Evolutionary conservation across 2,797 vertebrate genomes (phyloP).

Genomic region (Poeciliopsis paucimaculata): DNA sequence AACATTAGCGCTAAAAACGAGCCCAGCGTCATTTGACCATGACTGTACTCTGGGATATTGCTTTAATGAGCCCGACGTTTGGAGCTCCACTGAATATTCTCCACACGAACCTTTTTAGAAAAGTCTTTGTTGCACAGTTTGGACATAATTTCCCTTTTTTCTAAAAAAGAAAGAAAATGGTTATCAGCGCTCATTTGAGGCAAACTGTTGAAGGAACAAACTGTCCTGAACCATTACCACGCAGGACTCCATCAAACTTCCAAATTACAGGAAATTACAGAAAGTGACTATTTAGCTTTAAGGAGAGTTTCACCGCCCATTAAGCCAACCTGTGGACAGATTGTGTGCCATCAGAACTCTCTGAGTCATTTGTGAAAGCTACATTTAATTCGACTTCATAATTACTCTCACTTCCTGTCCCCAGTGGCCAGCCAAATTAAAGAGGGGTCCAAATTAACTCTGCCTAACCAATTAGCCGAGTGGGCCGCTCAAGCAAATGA

Average conservation of each 20-base stretch:
- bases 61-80: neutral
- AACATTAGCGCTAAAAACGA: neutral
- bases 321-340: constrained; percentile 26
- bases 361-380: constrained; percentile 56
- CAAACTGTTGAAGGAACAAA: constrained; percentile 1
- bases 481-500: constrained; percentile 69
- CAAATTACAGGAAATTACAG: constrained; percentile 8
- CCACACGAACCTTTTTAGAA: neutral
- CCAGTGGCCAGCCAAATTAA: constrained; percentile 70
- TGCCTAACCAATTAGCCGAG: constrained; percentile 74
- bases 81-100: neutral
- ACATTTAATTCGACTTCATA: constrained; percentile 69
- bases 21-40: too few relatives aligned
- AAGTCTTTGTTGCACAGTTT: neutral
- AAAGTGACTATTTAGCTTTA: constrained; percentile 20
- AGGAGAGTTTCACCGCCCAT: constrained; percentile 25
- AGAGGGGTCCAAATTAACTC: constrained; percentile 72
- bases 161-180: neutral
- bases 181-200: neutral
- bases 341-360: constrained; percentile 36
- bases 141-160: neutral
- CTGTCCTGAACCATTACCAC: neutral
- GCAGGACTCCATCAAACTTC: neutral
- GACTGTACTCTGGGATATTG: neutral
- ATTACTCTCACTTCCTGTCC: constrained; percentile 62